Percentiles rank a stretch among this genome's conserved stretches.
Evolutionary conservation across 2,113 vertebrate species (phyloP).

Genomic region (Cheilinus undulatus): DNA sequence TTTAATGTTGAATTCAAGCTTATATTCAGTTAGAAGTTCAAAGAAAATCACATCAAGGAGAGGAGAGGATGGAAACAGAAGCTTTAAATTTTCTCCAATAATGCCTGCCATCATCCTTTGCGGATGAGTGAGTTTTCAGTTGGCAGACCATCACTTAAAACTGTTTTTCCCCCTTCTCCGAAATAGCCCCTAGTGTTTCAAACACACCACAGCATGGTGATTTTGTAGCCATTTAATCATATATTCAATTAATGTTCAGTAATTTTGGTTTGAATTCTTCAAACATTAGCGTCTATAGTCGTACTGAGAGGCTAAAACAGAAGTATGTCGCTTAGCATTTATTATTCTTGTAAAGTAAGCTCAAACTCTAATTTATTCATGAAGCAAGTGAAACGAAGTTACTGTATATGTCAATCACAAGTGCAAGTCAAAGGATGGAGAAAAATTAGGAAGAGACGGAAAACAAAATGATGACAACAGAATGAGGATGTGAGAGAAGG

Average conservation of each 20-base stretch:
- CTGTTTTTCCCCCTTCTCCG: background rate
- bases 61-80: background rate
- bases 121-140: background rate
- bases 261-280: background rate
- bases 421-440: background rate
- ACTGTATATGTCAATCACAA: constrained; percentile 11
- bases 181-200: background rate
- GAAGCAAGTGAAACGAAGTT: background rate
- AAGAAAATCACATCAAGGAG: background rate
- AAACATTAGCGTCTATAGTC: background rate
- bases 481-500: too few relatives aligned
- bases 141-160: background rate
- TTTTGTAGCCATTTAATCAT: background rate
- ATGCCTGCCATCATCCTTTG: background rate
- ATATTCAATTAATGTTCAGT: background rate
- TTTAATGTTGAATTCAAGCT: background rate
- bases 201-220: background rate
- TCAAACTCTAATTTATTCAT: background rate
- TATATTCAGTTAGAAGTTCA: background rate
- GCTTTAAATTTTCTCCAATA: background rate
- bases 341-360: background rate
- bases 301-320: background rate
- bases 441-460: background rate
- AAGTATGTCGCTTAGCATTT: background rate
- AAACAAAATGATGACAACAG: background rate